These are phyloP conservation scores for Rhizomys pruinosus DNA, from an alignment of 2,113 vertebrate genomes.

Conservation along the genomic window DNA sequence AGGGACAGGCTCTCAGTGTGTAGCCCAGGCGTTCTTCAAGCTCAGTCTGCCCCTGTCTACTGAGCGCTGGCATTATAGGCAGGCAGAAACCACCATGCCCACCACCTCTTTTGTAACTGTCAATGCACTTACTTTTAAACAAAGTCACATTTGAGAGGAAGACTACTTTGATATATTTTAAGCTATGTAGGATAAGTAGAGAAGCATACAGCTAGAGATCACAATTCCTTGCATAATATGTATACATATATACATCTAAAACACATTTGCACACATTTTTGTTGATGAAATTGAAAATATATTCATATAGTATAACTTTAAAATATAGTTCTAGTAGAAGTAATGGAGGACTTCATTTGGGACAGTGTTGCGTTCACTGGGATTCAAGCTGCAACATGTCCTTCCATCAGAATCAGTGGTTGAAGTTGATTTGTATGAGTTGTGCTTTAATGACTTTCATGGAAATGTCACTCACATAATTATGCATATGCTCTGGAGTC, in stretches of 20 bases:
- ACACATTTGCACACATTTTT: background rate
- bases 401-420: background rate
- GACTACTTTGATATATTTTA: slow-evolving; percentile 18
- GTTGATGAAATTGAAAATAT: slow-evolving; percentile 23
- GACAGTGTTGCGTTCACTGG: background rate
- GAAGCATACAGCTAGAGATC: background rate
- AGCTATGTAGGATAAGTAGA: background rate
- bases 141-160: slow-evolving; percentile 16
- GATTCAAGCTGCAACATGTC: background rate
- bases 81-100: background rate
- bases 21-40: background rate
- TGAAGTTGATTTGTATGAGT: background rate
- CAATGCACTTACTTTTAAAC: too few relatives aligned
- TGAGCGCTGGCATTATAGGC: background rate
- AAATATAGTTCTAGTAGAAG: slow-evolving; percentile 1
- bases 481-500: background rate
- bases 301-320: background rate
- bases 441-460: slow-evolving; percentile 6
- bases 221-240: background rate
- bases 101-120: too few relatives aligned
- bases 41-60: too few relatives aligned
- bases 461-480: slow-evolving; percentile 43
- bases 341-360: background rate
- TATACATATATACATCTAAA: background rate
- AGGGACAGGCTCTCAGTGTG: background rate